These are phyloP conservation scores for Nansenia antarctica DNA, from an alignment of 2,113 vertebrate genomes.

Conservation along the genomic window DNA sequence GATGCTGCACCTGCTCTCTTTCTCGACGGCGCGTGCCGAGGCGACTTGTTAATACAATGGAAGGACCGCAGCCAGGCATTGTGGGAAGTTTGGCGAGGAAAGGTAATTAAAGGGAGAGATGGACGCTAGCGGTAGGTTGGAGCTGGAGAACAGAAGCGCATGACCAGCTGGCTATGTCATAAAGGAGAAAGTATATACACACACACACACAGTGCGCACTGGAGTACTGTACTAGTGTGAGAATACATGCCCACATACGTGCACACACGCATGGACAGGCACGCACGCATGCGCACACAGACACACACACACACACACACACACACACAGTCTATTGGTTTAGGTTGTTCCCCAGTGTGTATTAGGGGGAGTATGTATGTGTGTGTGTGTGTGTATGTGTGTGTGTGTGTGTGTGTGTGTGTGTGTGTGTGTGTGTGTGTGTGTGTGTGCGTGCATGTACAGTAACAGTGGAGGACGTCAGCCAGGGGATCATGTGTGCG, in stretches of 20 bases:
- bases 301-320: background rate
- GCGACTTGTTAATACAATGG: slow-evolving; percentile 5
- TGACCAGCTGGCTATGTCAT: background rate
- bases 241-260: background rate
- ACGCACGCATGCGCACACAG: background rate
- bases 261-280: background rate
- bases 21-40: slow-evolving; percentile 33
- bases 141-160: background rate
- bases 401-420: background rate
- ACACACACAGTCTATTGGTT: background rate
- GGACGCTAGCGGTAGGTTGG: background rate
- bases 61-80: slow-evolving; percentile 30
- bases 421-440: too few species aligned
- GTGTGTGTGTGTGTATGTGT: too few species aligned
- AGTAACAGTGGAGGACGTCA: too few species aligned
- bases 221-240: too few species aligned
- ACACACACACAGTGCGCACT: too few species aligned
- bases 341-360: background rate
- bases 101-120: slow-evolving; percentile 18
- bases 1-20: slow-evolving; percentile 28
- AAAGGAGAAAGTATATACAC: background rate
- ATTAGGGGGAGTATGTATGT: background rate
- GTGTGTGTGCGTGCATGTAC: too few species aligned
- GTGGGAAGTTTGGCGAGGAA: slow-evolving; percentile 30
- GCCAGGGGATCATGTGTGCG: background rate